Percentiles rank a stretch among this genome's conserved stretches.
Conservation (phyloP, 1,140 invertebrate genomes). For the Drosophila funebris region DNA sequence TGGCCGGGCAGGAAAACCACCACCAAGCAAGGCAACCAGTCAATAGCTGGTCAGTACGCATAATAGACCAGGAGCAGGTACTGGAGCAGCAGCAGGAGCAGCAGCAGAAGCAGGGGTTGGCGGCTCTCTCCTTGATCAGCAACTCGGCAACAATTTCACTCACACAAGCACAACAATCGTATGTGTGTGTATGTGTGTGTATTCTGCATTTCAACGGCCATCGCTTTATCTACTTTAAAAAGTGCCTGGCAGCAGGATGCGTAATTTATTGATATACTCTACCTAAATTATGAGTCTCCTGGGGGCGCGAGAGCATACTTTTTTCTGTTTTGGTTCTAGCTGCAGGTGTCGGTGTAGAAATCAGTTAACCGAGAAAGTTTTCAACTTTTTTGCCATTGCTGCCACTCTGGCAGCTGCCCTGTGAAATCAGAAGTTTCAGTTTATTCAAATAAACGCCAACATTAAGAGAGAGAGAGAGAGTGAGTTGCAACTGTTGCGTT, state of each 20-base stretch:
- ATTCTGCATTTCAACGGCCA: slow-evolving; percentile 25
- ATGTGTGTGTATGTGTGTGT: background rate
- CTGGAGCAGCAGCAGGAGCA: background rate
- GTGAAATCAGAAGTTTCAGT: slow-evolving; percentile 78
- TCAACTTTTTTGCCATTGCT: slow-evolving; percentile 61
- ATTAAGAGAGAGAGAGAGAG: too few relatives aligned
- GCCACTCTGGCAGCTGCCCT: slow-evolving; percentile 40
- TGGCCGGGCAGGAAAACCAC: slow-evolving; percentile 28
- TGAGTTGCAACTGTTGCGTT: slow-evolving; percentile 78
- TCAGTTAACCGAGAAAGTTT: slow-evolving; percentile 81
- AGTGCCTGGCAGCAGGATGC: slow-evolving; percentile 56
- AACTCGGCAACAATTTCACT: slow-evolving; percentile 34
- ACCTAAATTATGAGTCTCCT: slow-evolving; percentile 78
- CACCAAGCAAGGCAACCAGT: background rate
- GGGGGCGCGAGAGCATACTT: slow-evolving; percentile 42
- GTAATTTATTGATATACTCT: slow-evolving; percentile 82
- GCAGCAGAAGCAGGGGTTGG: slow-evolving; percentile 1
- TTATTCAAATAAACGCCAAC: slow-evolving; percentile 82
- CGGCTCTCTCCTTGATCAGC: slow-evolving; percentile 8
- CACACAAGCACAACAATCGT: background rate
- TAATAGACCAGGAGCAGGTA: background rate
- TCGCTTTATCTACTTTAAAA: slow-evolving; percentile 52
- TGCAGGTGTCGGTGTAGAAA: slow-evolving; percentile 79
- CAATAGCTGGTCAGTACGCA: slow-evolving; percentile 21
- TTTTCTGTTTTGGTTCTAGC: slow-evolving; percentile 28